Percentiles rank a stretch among this genome's conserved stretches.
phyloP scores from a whole-genome alignment of 2,113 vertebrate species.

The Polypterus senegalus region DNA sequence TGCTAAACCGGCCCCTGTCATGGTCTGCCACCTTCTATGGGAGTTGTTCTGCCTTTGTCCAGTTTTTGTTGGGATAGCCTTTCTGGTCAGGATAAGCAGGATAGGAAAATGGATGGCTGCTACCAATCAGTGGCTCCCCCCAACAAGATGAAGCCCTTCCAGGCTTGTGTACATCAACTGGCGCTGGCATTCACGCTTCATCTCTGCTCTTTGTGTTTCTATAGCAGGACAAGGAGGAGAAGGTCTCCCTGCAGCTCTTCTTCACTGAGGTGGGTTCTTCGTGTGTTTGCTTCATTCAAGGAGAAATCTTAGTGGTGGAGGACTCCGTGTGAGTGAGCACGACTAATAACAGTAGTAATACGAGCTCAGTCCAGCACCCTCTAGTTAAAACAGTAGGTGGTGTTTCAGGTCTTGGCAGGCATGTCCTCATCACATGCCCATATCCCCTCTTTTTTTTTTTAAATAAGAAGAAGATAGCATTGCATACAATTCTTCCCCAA shows the following conservation, averaged over 20 bases:
- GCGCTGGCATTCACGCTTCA: background rate
- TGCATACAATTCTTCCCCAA: too few species aligned
- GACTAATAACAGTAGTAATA: background rate
- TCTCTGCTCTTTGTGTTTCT: background rate
- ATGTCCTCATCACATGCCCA: background rate
- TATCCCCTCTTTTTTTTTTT: background rate
- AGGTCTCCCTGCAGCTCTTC: slow-evolving; percentile 9
- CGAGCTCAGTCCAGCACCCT: background rate
- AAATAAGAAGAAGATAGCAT: too few species aligned
- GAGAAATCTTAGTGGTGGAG: too few species aligned
- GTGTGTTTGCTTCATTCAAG: background rate
- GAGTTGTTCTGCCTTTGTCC: too few species aligned
- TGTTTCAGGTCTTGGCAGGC: background rate
- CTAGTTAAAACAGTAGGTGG: background rate
- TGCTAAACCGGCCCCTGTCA: background rate
- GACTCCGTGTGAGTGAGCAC: too few species aligned
- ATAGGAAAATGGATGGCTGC: background rate
- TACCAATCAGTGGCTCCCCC: background rate
- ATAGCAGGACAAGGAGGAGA: slow-evolving; percentile 16
- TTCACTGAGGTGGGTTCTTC: slow-evolving; percentile 9
- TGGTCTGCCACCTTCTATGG: too few species aligned
- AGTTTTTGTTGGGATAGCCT: too few species aligned
- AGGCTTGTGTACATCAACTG: background rate
- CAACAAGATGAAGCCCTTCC: background rate
- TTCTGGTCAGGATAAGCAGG: background rate